Conservation (phyloP, 1,140 invertebrate genomes). For the Listronotus oregonensis region DNA sequence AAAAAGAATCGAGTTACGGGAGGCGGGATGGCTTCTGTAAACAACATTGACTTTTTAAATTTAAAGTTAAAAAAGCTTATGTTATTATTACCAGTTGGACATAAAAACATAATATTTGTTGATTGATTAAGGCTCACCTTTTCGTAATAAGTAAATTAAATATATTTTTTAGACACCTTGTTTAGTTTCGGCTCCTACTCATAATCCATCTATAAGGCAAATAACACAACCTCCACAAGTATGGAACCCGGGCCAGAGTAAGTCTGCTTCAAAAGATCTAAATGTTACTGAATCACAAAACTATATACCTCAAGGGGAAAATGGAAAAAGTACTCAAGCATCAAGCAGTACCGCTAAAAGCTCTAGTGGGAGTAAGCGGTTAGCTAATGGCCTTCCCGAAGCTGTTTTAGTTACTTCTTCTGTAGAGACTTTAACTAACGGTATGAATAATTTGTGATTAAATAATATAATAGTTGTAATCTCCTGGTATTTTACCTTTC, state of each 20-base stretch:
- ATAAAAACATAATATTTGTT: too few relatives aligned
- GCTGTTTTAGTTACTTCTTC: background rate
- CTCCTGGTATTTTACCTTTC: too few relatives aligned
- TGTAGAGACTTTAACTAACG: background rate
- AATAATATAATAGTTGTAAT: too few relatives aligned
- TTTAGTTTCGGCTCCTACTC: constrained; percentile 7
- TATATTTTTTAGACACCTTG: constrained; percentile 5
- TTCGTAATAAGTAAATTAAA: too few relatives aligned
- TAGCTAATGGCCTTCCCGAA: background rate
- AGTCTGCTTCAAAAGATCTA: background rate
- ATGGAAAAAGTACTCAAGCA: background rate
- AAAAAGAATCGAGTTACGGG: too few relatives aligned
- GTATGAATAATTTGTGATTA: constrained; percentile 2
- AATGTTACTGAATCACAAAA: constrained; percentile 40
- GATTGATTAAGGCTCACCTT: too few relatives aligned
- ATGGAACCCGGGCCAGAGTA: background rate
- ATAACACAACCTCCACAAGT: background rate
- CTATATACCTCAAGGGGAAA: constrained; percentile 38
- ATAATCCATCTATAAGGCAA: background rate
- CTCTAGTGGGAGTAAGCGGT: background rate
- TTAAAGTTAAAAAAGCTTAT: too few relatives aligned
- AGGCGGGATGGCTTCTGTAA: too few relatives aligned
- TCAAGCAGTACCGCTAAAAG: background rate
- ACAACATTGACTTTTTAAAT: too few relatives aligned
- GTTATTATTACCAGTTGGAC: too few relatives aligned